Conservation (phyloP, 1,140 invertebrate species). For the Trichogramma pretiosum region DNA sequence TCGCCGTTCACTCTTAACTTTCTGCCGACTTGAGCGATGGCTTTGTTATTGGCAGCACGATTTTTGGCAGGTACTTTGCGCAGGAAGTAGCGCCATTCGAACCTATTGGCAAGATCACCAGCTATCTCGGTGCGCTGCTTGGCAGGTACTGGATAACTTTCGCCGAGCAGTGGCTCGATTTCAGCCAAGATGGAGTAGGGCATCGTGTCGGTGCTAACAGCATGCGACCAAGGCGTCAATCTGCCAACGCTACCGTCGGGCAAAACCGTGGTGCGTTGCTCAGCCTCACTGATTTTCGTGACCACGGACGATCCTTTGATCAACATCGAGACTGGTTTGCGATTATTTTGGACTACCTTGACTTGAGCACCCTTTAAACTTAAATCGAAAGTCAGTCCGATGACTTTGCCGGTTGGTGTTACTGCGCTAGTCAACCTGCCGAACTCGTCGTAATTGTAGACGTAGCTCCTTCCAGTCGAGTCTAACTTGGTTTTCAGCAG, state of each 20-base stretch:
- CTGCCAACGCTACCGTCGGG: constrained; percentile 72
- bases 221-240: constrained; percentile 73
- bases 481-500: constrained; percentile 81
- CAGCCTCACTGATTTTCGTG: constrained; percentile 69
- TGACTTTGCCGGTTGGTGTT: constrained; percentile 84
- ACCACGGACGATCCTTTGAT: constrained; percentile 81
- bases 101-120: constrained; percentile 81
- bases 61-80: constrained; percentile 56
- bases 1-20: constrained; percentile 84
- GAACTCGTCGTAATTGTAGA: constrained; percentile 93
- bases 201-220: constrained; percentile 75
- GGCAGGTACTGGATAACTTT: constrained; percentile 82
- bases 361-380: constrained; percentile 82
- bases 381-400: constrained; percentile 76
- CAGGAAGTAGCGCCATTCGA: constrained; percentile 90
- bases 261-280: constrained; percentile 69
- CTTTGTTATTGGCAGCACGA: constrained; percentile 52
- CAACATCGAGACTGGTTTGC: constrained; percentile 71
- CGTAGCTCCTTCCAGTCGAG: constrained; percentile 81
- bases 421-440: constrained; percentile 82
- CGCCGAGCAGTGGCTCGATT: constrained; percentile 71
- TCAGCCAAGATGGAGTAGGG: constrained; percentile 76
- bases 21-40: constrained; percentile 71
- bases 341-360: constrained; percentile 71
- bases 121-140: constrained; percentile 83